Percentiles rank a stretch among this genome's conserved stretches.
phyloP scores from a whole-genome alignment of 2,888 invertebrate species.

The Epiblema foenella region DNA sequence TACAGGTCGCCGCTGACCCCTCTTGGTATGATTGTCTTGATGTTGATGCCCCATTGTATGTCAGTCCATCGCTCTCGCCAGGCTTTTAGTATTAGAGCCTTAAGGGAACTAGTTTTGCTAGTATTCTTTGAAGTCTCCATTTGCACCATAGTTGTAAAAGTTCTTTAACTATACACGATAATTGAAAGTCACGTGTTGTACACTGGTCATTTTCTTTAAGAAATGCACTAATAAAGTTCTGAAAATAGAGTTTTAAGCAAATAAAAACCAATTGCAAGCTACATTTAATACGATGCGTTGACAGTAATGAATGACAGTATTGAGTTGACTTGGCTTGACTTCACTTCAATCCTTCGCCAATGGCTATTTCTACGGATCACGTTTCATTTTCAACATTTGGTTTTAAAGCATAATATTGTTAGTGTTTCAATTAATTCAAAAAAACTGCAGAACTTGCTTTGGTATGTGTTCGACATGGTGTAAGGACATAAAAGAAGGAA shows the following conservation, averaged over 20 bases:
- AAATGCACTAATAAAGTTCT: constrained; percentile 9
- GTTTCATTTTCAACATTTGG: not conserved
- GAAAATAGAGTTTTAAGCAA: not conserved
- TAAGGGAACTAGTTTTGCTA: constrained; percentile 92
- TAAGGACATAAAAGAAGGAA: too few species aligned
- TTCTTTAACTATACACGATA: constrained; percentile 1
- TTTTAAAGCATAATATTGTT: too few species aligned
- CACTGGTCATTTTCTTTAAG: constrained; percentile 15
- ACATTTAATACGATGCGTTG: not conserved
- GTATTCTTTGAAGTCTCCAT: constrained; percentile 92
- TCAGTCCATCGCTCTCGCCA: constrained; percentile 99
- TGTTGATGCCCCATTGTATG: constrained; percentile 97
- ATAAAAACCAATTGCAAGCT: not conserved
- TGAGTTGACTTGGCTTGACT: not conserved
- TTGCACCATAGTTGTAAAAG: constrained; percentile 56
- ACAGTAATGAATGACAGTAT: not conserved
- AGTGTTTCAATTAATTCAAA: too few species aligned
- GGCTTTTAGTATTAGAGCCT: constrained; percentile 92
- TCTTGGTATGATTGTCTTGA: constrained; percentile 94
- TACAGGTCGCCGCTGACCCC: constrained; percentile 98
- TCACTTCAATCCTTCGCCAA: not conserved
- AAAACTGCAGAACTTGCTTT: too few species aligned
- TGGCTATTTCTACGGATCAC: not conserved
- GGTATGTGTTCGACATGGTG: too few species aligned
- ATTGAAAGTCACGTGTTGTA: not conserved